Evolutionary conservation across 2,888 invertebrate species (phyloP).

Genomic region (Labia minor): DNA sequence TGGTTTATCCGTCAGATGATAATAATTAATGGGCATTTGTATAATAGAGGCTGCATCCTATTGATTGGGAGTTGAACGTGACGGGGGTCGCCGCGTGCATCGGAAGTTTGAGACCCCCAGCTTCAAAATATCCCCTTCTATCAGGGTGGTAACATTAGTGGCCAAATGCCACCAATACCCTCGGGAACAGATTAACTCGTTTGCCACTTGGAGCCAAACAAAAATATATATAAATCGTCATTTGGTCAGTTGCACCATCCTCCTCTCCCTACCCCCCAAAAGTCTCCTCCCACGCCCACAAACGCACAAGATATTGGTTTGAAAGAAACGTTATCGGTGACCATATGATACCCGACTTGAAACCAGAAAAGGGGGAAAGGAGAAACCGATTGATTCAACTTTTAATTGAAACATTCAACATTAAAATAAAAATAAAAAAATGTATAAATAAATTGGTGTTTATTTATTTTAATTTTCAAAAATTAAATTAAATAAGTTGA

Average conservation of each 20-base stretch:
- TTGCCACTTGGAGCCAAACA: background rate
- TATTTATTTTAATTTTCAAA: no score
- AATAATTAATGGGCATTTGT: conserved; percentile 13
- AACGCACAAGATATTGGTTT: background rate
- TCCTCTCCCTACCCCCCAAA: no score
- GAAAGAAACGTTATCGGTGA: no score
- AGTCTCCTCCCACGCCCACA: no score
- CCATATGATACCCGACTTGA: no score
- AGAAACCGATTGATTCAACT: no score
- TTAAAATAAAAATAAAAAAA: no score
- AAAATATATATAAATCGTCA: background rate
- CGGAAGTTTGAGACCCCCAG: background rate
- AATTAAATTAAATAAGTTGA: no score
- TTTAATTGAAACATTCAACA: no score
- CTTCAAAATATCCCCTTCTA: background rate
- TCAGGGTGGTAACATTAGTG: background rate
- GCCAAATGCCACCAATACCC: conserved; percentile 1
- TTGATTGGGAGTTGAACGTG: background rate
- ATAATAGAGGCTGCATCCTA: conserved; percentile 13
- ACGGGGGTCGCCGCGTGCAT: conserved; percentile 2
- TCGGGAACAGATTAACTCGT: conserved; percentile 8
- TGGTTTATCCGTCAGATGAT: conserved; percentile 13
- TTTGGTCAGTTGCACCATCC: background rate
- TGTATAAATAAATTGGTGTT: no score
- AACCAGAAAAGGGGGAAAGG: no score